Evolutionary conservation across 2,113 vertebrate species (phyloP).

Genomic region (Grus americana): DNA sequence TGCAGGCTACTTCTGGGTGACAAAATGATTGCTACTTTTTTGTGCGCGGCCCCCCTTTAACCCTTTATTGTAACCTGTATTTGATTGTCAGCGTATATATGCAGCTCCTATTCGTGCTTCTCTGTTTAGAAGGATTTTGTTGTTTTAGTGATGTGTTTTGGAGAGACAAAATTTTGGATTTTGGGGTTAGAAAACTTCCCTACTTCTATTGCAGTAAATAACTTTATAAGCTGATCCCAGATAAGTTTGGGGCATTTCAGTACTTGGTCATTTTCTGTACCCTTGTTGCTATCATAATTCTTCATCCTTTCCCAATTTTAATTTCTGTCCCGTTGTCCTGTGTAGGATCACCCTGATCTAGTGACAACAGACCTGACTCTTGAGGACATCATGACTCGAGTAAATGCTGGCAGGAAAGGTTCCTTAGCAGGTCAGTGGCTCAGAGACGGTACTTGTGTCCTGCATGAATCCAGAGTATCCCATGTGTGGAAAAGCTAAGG

Average conservation of each 20-base stretch:
- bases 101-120: neutral
- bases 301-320: neutral
- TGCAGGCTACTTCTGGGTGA: neutral
- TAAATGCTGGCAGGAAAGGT: conserved; percentile 91
- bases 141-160: neutral
- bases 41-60: neutral
- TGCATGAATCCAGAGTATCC: neutral
- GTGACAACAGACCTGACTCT: conserved; percentile 89
- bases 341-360: conserved; percentile 94
- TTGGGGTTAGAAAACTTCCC: neutral
- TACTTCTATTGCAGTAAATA: neutral
- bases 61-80: neutral
- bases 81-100: neutral
- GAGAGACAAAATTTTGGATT: neutral
- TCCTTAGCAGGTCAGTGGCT: conserved; percentile 83
- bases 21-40: neutral
- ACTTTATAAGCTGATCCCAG: neutral
- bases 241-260: neutral
- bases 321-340: neutral
- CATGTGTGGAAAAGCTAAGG: neutral
- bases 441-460: neutral
- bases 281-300: neutral
- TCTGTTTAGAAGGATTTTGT: neutral
- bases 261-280: neutral
- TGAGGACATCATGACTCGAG: conserved; percentile 89